These are phyloP conservation scores for Lerista edwardsae DNA, from an alignment of 2,797 vertebrate species.

Conservation along the genomic window DNA sequence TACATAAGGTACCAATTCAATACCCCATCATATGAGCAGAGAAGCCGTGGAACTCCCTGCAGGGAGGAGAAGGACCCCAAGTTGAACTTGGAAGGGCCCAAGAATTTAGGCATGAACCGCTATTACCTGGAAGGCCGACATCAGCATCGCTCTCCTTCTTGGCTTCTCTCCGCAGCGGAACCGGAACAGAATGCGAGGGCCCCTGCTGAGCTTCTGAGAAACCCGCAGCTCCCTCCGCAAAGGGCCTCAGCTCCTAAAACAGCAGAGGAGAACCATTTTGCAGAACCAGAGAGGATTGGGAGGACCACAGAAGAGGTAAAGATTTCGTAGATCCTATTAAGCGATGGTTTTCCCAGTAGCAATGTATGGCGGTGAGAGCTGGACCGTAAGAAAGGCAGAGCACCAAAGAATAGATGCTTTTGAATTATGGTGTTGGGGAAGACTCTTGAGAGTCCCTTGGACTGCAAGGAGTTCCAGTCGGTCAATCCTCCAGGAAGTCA, in stretches of 20 bases:
- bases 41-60: background rate
- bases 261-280: too few relatives aligned
- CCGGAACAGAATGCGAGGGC: constrained; percentile 55
- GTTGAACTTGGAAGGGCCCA: background rate
- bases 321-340: background rate
- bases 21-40: too few relatives aligned
- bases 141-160: background rate
- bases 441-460: too few relatives aligned
- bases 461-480: too few relatives aligned
- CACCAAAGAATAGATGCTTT: too few relatives aligned
- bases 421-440: too few relatives aligned
- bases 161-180: constrained; percentile 62
- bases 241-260: constrained; percentile 63
- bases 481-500: too few relatives aligned
- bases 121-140: background rate
- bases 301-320: background rate
- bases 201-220: constrained; percentile 61
- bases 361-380: too few relatives aligned
- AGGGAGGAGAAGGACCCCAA: background rate
- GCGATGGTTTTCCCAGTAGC: too few relatives aligned
- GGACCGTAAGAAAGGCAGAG: too few relatives aligned
- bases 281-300: background rate
- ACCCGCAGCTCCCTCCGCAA: constrained; percentile 58
- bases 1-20: too few relatives aligned
- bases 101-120: background rate